Conservation (phyloP, 2,113 vertebrate species). For the Nanorana parkeri region DNA sequence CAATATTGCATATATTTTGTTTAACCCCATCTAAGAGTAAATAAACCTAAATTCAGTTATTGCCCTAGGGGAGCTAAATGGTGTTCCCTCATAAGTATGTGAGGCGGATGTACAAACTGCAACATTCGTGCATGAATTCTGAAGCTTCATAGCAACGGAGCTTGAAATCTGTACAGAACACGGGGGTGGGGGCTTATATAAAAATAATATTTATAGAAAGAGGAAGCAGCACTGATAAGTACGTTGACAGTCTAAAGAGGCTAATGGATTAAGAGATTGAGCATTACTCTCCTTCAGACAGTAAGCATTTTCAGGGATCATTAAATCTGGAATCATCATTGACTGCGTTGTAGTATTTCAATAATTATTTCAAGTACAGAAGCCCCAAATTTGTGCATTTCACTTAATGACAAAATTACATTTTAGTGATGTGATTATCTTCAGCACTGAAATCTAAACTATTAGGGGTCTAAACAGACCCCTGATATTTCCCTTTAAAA, state of each 20-base stretch:
- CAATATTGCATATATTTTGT: constrained; percentile 3
- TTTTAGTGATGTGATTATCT: constrained; percentile 35
- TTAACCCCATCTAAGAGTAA: neutral
- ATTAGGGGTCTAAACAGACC: neutral
- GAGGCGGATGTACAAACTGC: constrained; percentile 28
- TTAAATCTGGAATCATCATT: constrained; percentile 37
- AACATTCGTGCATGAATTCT: neutral
- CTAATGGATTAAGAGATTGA: constrained; percentile 25
- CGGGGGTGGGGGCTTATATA: neutral
- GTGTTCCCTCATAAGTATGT: constrained; percentile 34
- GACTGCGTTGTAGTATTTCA: constrained; percentile 7
- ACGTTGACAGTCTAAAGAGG: constrained; percentile 30
- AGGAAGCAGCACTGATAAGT: constrained; percentile 7
- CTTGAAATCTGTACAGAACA: constrained; percentile 38
- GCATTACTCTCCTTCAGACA: neutral
- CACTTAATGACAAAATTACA: constrained; percentile 36
- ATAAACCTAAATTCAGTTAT: constrained; percentile 9
- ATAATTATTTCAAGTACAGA: constrained; percentile 34
- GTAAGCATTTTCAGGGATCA: constrained; percentile 53
- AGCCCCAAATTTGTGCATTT: constrained; percentile 34
- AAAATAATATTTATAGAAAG: constrained; percentile 38
- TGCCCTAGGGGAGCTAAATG: constrained; percentile 24
- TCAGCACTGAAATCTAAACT: neutral
- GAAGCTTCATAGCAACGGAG: constrained; percentile 16
- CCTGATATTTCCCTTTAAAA: too few relatives aligned